phyloP scores from a whole-genome alignment of 1,140 invertebrate genomes.

The Tenebrio molitor region DNA sequence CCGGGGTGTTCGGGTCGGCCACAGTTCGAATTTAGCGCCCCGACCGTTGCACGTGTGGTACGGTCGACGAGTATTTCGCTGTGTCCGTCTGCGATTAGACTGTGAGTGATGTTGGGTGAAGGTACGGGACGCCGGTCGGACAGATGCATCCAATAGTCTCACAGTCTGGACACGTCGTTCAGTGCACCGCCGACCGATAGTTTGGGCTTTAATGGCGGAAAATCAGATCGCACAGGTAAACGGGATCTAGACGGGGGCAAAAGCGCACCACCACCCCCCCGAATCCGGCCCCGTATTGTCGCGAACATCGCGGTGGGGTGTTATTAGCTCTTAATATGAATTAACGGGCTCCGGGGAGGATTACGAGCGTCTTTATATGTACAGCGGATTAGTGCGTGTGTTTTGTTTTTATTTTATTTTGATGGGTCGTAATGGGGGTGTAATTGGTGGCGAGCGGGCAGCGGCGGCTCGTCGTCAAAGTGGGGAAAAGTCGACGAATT shows the following conservation, averaged over 20 bases:
- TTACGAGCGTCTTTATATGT: slow-evolving; percentile 17
- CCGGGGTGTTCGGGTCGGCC: neutral
- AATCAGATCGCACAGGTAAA: slow-evolving; percentile 63
- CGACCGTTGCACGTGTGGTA: slow-evolving; percentile 7
- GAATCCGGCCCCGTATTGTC: no score
- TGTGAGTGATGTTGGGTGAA: slow-evolving; percentile 43
- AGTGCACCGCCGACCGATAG: slow-evolving; percentile 33
- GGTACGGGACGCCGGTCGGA: neutral
- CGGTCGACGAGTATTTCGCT: neutral
- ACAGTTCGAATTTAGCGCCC: slow-evolving; percentile 34
- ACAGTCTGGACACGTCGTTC: slow-evolving; percentile 12
- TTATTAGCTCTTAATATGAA: slow-evolving; percentile 17
- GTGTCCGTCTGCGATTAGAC: slow-evolving; percentile 23
- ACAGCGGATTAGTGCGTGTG: neutral
- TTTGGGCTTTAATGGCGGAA: slow-evolving; percentile 59
- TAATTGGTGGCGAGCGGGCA: slow-evolving; percentile 19
- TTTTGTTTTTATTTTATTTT: slow-evolving; percentile 30
- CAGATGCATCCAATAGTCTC: slow-evolving; percentile 22
- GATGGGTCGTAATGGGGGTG: no score
- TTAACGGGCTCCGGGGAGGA: slow-evolving; percentile 13
- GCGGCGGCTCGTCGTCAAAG: no score
- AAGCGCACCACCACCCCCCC: no score
- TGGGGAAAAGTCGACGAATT: no score
- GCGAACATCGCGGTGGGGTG: no score
- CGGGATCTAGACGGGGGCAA: no score